Conservation (phyloP, 2,888 invertebrate genomes). For the Sinodicranocentrus sp. region DNA sequence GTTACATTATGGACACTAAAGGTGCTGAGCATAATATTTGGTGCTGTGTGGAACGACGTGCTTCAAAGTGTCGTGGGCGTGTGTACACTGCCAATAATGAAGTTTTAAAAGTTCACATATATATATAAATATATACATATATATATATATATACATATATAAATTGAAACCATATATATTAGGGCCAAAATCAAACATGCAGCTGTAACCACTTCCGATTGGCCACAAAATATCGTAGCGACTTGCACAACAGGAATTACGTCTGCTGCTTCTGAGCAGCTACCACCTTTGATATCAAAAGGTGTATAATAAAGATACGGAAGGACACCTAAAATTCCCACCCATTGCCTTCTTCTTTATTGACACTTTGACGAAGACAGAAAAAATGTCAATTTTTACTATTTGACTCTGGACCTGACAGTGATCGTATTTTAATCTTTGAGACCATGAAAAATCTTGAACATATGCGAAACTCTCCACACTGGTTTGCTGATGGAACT, state of each 20-base stretch:
- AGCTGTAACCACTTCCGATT: no score
- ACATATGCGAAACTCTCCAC: background rate
- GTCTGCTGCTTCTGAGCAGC: no score
- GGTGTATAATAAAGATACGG: background rate
- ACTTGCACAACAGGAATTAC: no score
- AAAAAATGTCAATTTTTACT: constrained; percentile 35
- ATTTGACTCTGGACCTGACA: constrained; percentile 23
- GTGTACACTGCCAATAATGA: constrained; percentile 19
- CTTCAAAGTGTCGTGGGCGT: background rate
- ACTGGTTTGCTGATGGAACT: constrained; percentile 56
- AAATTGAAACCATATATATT: constrained; percentile 21
- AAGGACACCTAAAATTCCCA: background rate
- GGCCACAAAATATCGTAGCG: no score
- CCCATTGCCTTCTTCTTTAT: constrained; percentile 19
- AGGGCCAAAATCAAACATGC: no score
- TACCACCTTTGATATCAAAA: no score
- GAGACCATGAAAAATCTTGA: constrained; percentile 38
- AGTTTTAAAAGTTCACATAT: background rate
- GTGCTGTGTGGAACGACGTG: constrained; percentile 8
- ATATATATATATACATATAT: background rate
- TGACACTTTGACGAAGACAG: background rate
- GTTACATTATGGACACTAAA: background rate
- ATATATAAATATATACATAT: no score
- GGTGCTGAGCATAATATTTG: background rate
- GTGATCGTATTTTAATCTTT: constrained; percentile 43